Conservation (phyloP, 2,888 invertebrate genomes). For the Salticus scenicus region DNA sequence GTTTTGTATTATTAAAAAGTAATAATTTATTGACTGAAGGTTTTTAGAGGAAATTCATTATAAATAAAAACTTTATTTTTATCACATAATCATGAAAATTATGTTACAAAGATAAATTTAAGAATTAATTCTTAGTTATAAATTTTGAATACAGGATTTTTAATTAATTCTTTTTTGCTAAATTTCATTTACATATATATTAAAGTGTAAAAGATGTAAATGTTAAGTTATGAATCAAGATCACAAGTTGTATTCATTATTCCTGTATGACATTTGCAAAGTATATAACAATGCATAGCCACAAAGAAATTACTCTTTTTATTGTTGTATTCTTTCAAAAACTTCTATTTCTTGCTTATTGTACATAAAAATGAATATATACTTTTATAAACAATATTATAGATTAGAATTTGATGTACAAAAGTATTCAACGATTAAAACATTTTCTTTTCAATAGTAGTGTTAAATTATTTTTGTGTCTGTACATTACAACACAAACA, state of each 20-base stretch:
- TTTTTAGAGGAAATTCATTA: too few relatives aligned
- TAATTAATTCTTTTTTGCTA: too few relatives aligned
- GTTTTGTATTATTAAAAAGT: too few relatives aligned
- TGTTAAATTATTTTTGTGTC: not conserved
- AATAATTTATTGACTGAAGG: too few relatives aligned
- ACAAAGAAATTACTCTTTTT: slow-evolving; percentile 3
- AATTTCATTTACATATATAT: too few relatives aligned
- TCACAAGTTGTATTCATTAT: not conserved
- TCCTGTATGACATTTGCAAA: not conserved
- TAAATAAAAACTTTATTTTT: too few relatives aligned
- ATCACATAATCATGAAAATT: too few relatives aligned
- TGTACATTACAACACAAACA: too few relatives aligned
- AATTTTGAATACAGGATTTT: too few relatives aligned
- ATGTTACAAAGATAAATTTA: too few relatives aligned
- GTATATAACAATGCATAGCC: not conserved
- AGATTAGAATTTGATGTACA: slow-evolving; percentile 49
- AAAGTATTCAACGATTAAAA: slow-evolving; percentile 55
- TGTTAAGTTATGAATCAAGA: not conserved
- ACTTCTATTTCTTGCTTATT: slow-evolving; percentile 18
- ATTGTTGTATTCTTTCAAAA: slow-evolving; percentile 24
- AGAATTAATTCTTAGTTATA: too few relatives aligned
- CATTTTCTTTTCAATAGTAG: slow-evolving; percentile 38
- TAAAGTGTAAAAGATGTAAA: too few relatives aligned
- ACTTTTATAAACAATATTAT: slow-evolving; percentile 59
- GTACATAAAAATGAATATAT: slow-evolving; percentile 42